Evolutionary conservation across 2,113 vertebrate genomes (phyloP).

Genomic region (Crotalus viridis): DNA sequence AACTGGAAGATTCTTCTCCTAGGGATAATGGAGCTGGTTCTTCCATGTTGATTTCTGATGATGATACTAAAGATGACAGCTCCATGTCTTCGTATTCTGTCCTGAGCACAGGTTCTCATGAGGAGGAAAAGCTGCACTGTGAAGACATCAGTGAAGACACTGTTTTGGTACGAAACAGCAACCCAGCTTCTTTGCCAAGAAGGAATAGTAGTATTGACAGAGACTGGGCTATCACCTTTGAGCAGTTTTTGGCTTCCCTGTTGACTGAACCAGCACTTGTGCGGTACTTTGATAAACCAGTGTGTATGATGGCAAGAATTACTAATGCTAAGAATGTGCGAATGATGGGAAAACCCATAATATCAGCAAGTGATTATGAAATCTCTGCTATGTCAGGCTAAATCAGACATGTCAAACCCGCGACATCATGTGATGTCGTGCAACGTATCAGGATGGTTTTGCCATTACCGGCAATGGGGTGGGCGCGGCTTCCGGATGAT

Average conservation of each 20-base stretch:
- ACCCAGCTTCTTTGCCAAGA: slow-evolving; percentile 67
- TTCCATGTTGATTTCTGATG: slow-evolving; percentile 93
- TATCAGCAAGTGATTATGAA: slow-evolving; percentile 90
- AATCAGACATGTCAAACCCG: slow-evolving; percentile 20
- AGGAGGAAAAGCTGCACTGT: slow-evolving; percentile 94
- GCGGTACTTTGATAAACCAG: slow-evolving; percentile 92
- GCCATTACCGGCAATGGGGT: too few relatives aligned
- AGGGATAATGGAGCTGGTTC: slow-evolving; percentile 85
- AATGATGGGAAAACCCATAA: slow-evolving; percentile 81
- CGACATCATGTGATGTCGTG: too few relatives aligned
- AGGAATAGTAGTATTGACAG: slow-evolving; percentile 85
- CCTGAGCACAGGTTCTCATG: slow-evolving; percentile 90
- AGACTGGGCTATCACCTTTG: slow-evolving; percentile 97
- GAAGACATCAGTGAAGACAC: slow-evolving; percentile 96
- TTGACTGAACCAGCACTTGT: slow-evolving; percentile 93
- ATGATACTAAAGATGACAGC: slow-evolving; percentile 94
- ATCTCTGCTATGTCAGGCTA: slow-evolving; percentile 89
- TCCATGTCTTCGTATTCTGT: slow-evolving; percentile 98
- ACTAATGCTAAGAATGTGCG: slow-evolving; percentile 89
- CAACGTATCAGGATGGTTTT: too few relatives aligned
- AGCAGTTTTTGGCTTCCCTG: slow-evolving; percentile 94
- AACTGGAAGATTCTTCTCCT: slow-evolving; percentile 90
- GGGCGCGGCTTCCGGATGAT: too few relatives aligned
- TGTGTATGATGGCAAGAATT: slow-evolving; percentile 84
- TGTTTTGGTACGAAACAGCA: slow-evolving; percentile 81